Evolutionary conservation across 2,888 invertebrate species (phyloP), one percentile per base, ranked within the genome.

Genomic region (Dasypolia templi): DNA sequence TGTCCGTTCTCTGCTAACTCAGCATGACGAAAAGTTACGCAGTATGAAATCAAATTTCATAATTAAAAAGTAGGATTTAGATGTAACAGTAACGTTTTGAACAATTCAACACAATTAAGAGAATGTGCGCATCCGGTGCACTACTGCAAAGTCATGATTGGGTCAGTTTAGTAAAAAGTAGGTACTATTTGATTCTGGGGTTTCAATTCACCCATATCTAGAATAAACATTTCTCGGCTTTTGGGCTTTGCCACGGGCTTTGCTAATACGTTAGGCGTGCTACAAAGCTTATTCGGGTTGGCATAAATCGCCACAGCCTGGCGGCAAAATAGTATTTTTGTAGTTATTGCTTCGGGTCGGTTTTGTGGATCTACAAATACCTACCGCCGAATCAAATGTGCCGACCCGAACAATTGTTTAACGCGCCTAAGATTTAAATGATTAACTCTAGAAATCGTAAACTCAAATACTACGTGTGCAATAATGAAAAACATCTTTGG

Each of bases 21-120:
- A 42, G 74, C 73, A 53, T 82, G 65, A 74, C 81, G 68, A 72
- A 22, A 39, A 42, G 66, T 81, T 81, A 74, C 78, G 55, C 71
- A 32, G 39, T 70, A 39, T 61, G 63, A 64, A 73, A 70, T 70
- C 72, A 58, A 44, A 75, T 75, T 81, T 59, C 80, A 46, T 46
- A 64, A 70, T 67, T 59, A 19, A 44, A 66, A 81, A 63, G 62
- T 76, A 66, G 56, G 26, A 59, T 71, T 44, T 49, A 9, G 22
- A 26, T 56, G 19, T 55, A 42, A 59, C 69, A 17, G 46, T 56
- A 32, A 56, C 56, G 56, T 59, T 55, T 26, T 32, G 26, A 39
- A 68, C 79, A 64, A 68, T 65, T 79, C 26, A 66, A 78, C 61
- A 12, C 4, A 63, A 55, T 22, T 66, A 78, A 42, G 53, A 78